phyloP scores from a whole-genome alignment of 2,888 invertebrate species.

The Apamea monoglypha region DNA sequence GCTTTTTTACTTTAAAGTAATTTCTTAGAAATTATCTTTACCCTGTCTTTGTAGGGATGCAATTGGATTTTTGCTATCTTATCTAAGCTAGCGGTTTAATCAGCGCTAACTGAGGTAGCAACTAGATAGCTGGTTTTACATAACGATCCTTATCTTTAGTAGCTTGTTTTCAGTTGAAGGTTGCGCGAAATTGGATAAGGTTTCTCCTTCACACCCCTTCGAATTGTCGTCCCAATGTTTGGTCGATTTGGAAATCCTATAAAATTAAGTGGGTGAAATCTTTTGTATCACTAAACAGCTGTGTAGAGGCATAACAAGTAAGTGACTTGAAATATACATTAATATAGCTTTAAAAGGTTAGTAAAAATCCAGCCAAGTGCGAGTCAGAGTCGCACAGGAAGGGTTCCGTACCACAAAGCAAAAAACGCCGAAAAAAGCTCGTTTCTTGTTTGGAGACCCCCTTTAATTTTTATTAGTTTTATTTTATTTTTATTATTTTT shows the following conservation, averaged over 20 bases:
- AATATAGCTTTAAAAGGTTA: no score
- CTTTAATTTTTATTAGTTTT: no score
- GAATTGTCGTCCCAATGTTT: slow-evolving; percentile 2
- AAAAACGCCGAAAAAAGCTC: no score
- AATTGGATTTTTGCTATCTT: slow-evolving; percentile 27
- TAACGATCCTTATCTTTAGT: slow-evolving; percentile 21
- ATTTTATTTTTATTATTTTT: no score
- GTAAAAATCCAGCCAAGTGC: no score
- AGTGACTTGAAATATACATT: no score
- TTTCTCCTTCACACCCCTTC: neutral
- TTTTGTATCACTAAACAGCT: neutral
- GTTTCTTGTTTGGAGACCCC: no score
- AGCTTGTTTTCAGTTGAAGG: slow-evolving; percentile 27
- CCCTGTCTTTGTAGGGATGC: slow-evolving; percentile 10
- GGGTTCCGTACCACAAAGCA: no score
- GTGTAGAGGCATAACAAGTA: neutral
- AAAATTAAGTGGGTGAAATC: neutral
- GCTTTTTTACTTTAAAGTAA: neutral
- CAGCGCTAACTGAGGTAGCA: slow-evolving; percentile 29
- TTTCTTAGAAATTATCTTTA: slow-evolving; percentile 10
- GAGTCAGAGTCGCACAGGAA: no score
- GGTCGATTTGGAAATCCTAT: neutral
- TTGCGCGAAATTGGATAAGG: slow-evolving; percentile 5
- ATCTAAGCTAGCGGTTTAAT: slow-evolving; percentile 22
- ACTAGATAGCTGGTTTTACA: slow-evolving; percentile 21